A percentile compares a stretch with the other conserved stretches of the same genome.
phyloP scores from a whole-genome alignment of 2,113 vertebrate species.

The Pomatorhinus ruficollis region DNA sequence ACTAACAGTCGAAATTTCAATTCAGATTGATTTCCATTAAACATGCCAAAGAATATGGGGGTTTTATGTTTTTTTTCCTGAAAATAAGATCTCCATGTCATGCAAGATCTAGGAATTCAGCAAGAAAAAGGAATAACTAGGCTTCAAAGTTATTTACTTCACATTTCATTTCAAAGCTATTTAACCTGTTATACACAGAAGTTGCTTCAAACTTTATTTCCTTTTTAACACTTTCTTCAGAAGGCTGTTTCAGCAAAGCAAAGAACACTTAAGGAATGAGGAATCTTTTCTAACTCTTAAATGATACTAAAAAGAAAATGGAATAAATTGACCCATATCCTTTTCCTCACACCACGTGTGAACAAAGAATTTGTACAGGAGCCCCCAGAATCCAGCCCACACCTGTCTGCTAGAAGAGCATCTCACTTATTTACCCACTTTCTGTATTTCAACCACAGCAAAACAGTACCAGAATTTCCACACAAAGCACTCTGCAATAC shows the following conservation, averaged over 20 bases:
- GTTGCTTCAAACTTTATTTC: background rate
- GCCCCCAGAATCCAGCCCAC: background rate
- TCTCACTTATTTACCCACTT: background rate
- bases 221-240: slow-evolving; percentile 7
- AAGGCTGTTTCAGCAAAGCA: background rate
- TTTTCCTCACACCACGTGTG: background rate
- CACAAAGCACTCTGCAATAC: background rate
- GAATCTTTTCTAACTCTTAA: background rate
- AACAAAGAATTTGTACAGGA: background rate
- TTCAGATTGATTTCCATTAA: slow-evolving; percentile 51
- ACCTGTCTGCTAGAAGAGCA: background rate
- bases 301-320: background rate
- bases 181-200: background rate
- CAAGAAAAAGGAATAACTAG: slow-evolving; percentile 20
- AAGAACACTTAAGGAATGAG: background rate
- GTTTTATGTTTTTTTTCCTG: background rate
- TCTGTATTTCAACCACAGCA: background rate
- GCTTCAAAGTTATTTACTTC: slow-evolving; percentile 26
- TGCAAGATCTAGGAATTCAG: slow-evolving; percentile 13
- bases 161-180: slow-evolving; percentile 17
- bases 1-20: slow-evolving; percentile 45
- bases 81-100: slow-evolving; percentile 33
- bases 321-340: background rate
- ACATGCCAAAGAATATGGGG: slow-evolving; percentile 7
- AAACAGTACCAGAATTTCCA: background rate